A percentile compares a stretch with the other conserved stretches of the same genome.
Conservation (phyloP, 23 tunicate species). For the Styela clava region DNA sequence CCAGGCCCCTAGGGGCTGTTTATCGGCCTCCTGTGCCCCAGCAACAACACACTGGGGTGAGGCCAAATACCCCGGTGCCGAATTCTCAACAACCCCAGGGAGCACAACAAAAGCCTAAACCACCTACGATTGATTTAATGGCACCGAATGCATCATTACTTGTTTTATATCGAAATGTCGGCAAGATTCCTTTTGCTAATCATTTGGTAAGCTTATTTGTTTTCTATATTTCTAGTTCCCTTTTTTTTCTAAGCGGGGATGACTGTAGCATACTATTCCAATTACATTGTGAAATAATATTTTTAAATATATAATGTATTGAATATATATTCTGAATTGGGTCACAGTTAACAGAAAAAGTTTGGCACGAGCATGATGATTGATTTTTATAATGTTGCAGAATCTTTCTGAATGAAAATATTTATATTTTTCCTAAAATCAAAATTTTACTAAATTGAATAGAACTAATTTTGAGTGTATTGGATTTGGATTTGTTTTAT, state of each 20-base stretch:
- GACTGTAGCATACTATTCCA: not conserved
- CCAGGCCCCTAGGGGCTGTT: not conserved
- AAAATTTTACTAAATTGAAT: too few relatives aligned
- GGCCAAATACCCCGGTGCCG: not conserved
- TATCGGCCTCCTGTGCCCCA: slow-evolving; percentile 19
- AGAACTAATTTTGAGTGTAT: too few relatives aligned
- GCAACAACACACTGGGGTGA: slow-evolving; percentile 13
- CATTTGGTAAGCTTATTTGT: slow-evolving; percentile 38
- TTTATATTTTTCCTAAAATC: too few relatives aligned
- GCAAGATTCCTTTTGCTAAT: slow-evolving; percentile 60
- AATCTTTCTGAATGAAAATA: too few relatives aligned
- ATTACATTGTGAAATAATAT: not conserved
- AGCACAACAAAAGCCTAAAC: slow-evolving; percentile 25
- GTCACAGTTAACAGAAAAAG: too few relatives aligned
- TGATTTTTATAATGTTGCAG: too few relatives aligned
- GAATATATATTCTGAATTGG: too few relatives aligned
- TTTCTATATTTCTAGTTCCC: not conserved
- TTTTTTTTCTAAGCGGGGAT: not conserved
- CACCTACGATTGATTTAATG: slow-evolving; percentile 79
- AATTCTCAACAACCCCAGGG: slow-evolving; percentile 11
- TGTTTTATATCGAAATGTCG: slow-evolving; percentile 71
- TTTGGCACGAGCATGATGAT: too few relatives aligned
- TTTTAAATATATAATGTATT: too few relatives aligned
- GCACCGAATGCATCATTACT: slow-evolving; percentile 83
- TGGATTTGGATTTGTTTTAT: too few relatives aligned